Conservation (phyloP, 1,140 invertebrate genomes). For the Zaprionus taronus region DNA sequence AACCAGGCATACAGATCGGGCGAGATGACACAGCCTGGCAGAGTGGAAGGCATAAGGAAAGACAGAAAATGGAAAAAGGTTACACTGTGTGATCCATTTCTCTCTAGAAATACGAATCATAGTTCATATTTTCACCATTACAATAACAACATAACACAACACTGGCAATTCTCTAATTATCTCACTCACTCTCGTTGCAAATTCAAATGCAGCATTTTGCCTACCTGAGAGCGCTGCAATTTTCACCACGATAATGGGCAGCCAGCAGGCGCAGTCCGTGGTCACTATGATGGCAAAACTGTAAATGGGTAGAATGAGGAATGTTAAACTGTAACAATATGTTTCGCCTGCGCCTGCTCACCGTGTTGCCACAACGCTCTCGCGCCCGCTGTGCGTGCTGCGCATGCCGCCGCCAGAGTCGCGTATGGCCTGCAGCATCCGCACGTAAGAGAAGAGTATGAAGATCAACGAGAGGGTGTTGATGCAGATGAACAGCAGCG, state of each 20-base stretch:
- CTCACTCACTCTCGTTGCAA: neutral
- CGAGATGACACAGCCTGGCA: slow-evolving; percentile 84
- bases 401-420: slow-evolving; percentile 86
- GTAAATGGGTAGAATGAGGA: neutral
- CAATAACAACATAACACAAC: neutral
- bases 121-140: neutral
- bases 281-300: slow-evolving; percentile 86
- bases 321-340: neutral
- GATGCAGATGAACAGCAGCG: slow-evolving; percentile 86
- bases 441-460: slow-evolving; percentile 86
- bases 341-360: slow-evolving; percentile 30
- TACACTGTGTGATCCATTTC: neutral
- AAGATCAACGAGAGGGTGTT: slow-evolving; percentile 87
- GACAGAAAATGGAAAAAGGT: neutral
- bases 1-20: slow-evolving; percentile 88
- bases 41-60: neutral
- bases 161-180: neutral
- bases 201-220: neutral
- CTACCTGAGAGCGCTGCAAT: slow-evolving; percentile 86
- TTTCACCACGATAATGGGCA: slow-evolving; percentile 87
- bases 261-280: slow-evolving; percentile 88
- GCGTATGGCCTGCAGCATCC: slow-evolving; percentile 87
- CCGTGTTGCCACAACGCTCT: slow-evolving; percentile 84
- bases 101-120: no score
- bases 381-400: slow-evolving; percentile 86